Conservation (phyloP, 1,140 invertebrate species). For the Anadara kagoshimensis region DNA sequence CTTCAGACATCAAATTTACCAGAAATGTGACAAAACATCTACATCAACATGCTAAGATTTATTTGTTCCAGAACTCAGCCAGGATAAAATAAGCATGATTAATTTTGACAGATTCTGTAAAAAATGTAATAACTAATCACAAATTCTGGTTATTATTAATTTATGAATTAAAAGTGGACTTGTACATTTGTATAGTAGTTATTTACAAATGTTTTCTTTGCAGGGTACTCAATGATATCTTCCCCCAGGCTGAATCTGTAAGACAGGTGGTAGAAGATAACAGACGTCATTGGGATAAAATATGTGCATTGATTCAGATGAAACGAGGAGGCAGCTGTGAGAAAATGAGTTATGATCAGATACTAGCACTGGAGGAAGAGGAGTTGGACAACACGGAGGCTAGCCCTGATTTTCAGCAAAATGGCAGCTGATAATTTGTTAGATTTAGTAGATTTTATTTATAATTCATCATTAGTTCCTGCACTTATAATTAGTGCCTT, state of each 20-base stretch:
- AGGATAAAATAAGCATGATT: too few relatives aligned
- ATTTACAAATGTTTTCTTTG: slow-evolving; percentile 40
- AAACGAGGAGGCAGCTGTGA: slow-evolving; percentile 54
- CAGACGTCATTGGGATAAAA: slow-evolving; percentile 68
- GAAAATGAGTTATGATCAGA: slow-evolving; percentile 65
- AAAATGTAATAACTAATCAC: too few relatives aligned
- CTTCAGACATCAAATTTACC: too few relatives aligned
- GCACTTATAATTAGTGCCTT: neutral
- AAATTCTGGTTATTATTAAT: too few relatives aligned
- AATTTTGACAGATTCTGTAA: too few relatives aligned
- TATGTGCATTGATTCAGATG: slow-evolving; percentile 54
- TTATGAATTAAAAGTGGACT: too few relatives aligned
- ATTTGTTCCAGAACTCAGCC: too few relatives aligned
- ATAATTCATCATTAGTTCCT: neutral
- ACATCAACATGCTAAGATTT: too few relatives aligned
- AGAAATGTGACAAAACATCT: too few relatives aligned
- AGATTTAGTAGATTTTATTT: too few relatives aligned
- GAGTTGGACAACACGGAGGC: slow-evolving; percentile 23
- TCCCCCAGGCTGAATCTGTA: slow-evolving; percentile 55
- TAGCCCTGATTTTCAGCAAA: slow-evolving; percentile 13
- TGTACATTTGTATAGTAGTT: too few relatives aligned
- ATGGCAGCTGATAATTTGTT: slow-evolving; percentile 23
- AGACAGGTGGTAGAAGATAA: slow-evolving; percentile 65
- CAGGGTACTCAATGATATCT: slow-evolving; percentile 67
- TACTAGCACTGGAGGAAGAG: slow-evolving; percentile 61